Conservation (phyloP, 2,888 invertebrate species). For the Caenorhabditis zanzibari region DNA sequence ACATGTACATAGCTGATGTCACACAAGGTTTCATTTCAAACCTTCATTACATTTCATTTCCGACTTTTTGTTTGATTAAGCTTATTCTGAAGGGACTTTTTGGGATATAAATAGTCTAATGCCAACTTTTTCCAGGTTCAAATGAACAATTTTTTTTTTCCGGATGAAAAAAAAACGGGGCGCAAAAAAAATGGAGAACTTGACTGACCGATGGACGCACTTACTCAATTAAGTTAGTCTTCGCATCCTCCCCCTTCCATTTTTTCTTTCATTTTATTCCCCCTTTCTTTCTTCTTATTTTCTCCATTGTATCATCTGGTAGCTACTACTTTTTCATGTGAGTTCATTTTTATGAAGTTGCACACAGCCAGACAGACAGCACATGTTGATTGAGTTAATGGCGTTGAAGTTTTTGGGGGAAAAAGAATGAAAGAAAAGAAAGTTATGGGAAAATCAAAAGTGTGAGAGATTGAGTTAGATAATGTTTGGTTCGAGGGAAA, state of each 20-base stretch:
- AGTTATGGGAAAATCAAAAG: no score
- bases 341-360: not conserved
- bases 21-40: slow-evolving; percentile 23
- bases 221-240: slow-evolving; percentile 36
- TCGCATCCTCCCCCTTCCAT: not conserved
- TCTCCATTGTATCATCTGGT: slow-evolving; percentile 5
- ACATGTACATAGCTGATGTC: not conserved
- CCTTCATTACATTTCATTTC: not conserved
- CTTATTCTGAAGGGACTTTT: not conserved
- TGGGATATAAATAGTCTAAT: no score
- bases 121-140: not conserved
- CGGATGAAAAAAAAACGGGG: not conserved
- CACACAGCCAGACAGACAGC: no score
- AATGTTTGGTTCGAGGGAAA: not conserved
- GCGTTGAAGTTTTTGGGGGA: no score
- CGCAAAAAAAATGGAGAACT: slow-evolving; percentile 8
- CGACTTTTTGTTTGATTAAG: not conserved
- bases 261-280: not conserved
- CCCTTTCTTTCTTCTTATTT: not conserved
- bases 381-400: not conserved
- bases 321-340: not conserved
- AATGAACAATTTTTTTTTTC: not conserved
- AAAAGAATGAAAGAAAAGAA: no score
- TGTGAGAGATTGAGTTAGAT: not conserved
- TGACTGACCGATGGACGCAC: slow-evolving; percentile 9